Percentiles rank a stretch among this genome's conserved stretches.
phyloP scores from a whole-genome alignment of 1,140 invertebrate genomes.

The Elysia chlorotica region DNA sequence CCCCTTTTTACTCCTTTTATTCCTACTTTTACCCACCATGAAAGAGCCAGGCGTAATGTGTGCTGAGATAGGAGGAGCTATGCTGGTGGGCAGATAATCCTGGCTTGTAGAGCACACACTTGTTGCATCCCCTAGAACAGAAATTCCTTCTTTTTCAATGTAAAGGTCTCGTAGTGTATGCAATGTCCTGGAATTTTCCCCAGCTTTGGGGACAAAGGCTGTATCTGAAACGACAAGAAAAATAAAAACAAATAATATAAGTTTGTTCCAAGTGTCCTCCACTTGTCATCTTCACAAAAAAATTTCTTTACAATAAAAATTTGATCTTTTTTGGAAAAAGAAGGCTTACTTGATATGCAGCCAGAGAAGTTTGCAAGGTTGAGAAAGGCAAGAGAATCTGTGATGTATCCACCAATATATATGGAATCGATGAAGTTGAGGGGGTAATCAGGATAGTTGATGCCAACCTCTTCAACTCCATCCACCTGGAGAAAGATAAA shows the following conservation, averaged over 20 bases:
- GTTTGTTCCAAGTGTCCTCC: too few species aligned
- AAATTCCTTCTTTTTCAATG: constrained; percentile 8
- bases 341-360: constrained; percentile 48
- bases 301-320: too few species aligned
- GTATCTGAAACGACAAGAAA: constrained; percentile 28
- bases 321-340: too few species aligned
- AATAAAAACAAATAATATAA: too few species aligned
- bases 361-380: constrained; percentile 46
- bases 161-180: constrained; percentile 27
- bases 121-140: constrained; percentile 14
- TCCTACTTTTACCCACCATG: constrained; percentile 15
- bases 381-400: constrained; percentile 5
- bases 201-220: constrained; percentile 28
- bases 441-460: constrained; percentile 29
- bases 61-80: not conserved
- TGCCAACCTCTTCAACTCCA: constrained; percentile 20
- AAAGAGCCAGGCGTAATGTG: constrained; percentile 11
- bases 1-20: too few species aligned
- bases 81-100: not conserved
- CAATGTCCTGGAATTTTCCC: constrained; percentile 2
- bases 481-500: constrained; percentile 24
- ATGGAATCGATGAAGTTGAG: constrained; percentile 27
- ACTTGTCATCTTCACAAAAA: too few species aligned
- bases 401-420: constrained; percentile 26
- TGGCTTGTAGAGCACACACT: constrained; percentile 12